Conservation (phyloP, 2,113 vertebrate genomes). For the Burhinus bistriatus region DNA sequence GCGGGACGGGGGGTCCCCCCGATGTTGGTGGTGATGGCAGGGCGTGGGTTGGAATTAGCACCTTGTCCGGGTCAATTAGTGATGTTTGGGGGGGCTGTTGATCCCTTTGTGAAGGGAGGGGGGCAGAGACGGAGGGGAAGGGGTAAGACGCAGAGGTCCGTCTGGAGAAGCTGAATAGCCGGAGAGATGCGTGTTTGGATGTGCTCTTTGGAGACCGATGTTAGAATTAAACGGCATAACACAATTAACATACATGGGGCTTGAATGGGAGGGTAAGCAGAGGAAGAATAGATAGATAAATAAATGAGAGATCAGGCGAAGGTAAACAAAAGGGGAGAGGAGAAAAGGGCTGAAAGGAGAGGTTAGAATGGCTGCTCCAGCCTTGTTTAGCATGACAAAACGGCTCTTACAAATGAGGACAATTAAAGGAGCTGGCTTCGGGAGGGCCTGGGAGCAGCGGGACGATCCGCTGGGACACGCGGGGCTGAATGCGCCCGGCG, state of each 20-base stretch:
- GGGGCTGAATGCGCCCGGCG: conserved; percentile 10
- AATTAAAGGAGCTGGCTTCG: conserved; percentile 73
- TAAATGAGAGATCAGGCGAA: conserved; percentile 76
- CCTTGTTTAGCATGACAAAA: conserved; percentile 84
- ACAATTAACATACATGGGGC: conserved; percentile 79
- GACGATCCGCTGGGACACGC: conserved; percentile 38
- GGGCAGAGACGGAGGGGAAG: neutral
- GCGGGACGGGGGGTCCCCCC: too few relatives aligned
- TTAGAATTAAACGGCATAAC: conserved; percentile 79
- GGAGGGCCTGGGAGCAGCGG: conserved; percentile 60
- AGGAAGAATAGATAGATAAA: conserved; percentile 79
- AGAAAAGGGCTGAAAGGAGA: conserved; percentile 62
- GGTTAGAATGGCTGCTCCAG: conserved; percentile 70
- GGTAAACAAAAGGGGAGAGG: conserved; percentile 74
- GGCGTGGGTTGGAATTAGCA: neutral
- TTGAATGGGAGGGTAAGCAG: conserved; percentile 74
- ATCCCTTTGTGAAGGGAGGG: conserved; percentile 42
- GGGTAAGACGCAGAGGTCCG: conserved; percentile 69
- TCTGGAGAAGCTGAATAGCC: conserved; percentile 78
- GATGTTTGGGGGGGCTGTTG: conserved; percentile 56
- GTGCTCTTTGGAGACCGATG: conserved; percentile 78
- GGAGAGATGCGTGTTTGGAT: conserved; percentile 72
- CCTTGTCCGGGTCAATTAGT: conserved; percentile 65
- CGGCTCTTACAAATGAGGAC: conserved; percentile 71
- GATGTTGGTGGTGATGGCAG: neutral